Conservation (phyloP, 2,113 vertebrate genomes). For the Hyla sarda region DNA sequence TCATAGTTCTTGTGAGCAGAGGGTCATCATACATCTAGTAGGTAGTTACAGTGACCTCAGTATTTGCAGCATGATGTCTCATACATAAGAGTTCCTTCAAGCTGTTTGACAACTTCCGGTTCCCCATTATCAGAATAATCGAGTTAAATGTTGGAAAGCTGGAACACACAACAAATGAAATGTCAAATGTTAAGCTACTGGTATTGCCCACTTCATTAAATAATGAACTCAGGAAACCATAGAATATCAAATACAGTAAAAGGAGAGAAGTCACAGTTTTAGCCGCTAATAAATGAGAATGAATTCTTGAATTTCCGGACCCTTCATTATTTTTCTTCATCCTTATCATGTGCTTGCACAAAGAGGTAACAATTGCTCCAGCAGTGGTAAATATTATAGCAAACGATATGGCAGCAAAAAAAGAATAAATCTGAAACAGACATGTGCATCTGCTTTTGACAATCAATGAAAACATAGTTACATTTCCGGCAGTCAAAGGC, state of each 20-base stretch:
- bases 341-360: conserved; percentile 33
- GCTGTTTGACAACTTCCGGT: conserved; percentile 5
- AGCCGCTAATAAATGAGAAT: conserved; percentile 20
- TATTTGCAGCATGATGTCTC: not conserved
- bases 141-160: conserved; percentile 26
- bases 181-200: not conserved
- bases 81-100: conserved; percentile 2
- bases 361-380: conserved; percentile 4
- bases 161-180: not conserved
- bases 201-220: not conserved
- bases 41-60: conserved; percentile 17
- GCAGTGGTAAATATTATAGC: not conserved
- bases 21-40: not conserved
- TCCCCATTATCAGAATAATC: conserved; percentile 25
- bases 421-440: conserved; percentile 6
- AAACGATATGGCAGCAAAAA: conserved; percentile 1
- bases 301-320: not conserved
- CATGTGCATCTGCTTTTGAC: conserved; percentile 29
- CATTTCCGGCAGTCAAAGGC: not conserved
- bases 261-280: conserved; percentile 44
- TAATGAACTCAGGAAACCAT: not conserved
- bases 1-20: not conserved
- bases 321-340: conserved; percentile 16
- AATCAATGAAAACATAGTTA: not conserved
- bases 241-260: conserved; percentile 18